Base-by-base conservation (phyloP, 1,140 invertebrate genomes). In the Himalopsyche phryganea region DNA sequence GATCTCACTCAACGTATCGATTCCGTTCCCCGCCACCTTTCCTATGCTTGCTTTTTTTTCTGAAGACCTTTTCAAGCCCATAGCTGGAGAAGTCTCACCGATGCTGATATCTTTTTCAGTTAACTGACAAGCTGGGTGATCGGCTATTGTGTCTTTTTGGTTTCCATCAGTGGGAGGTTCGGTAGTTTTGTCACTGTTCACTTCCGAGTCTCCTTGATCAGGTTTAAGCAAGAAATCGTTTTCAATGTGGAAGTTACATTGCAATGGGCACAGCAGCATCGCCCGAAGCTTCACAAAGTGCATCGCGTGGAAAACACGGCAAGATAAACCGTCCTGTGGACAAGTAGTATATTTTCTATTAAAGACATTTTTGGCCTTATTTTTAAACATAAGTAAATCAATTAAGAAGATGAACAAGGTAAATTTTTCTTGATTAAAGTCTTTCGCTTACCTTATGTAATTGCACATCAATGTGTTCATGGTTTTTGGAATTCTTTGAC, bases 221-320 rank as follows among this genome's bases (percentile, higher is more conserved):
- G 9, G 11, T 50, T 60, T 57, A 6, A 64, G 28, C 13, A 36
- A 42, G 41, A 64, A 64, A 48, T 64, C 58, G 40, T 60, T 64
- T n/a, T 23, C 17, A 28, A 64, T 60, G 23, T 64, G 49, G 3
- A 49, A 19, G 54, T 64, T 64, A 19, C 50, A 64, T 41, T 57
- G 28, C 28, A 72, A 65, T 6, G 72, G 66, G 46, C 71, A 67
- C 5, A 77, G 60, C 38, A 76, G 41, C 65, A 70, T 63, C 61
- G 75, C 72, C 0, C 75, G 69, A 45, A 77, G 65, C 28, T 63
- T 65, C 13, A 72, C 67, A 65, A 78, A 78, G 67, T 76, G 74
- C n/a, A 63, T 48, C 47, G 74, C 73, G 66, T 72, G 72, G 67
- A 75, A 76, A 59, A 78, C 74, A 50, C 74, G 70, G 48, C 76